Base-by-base conservation (phyloP, 2,888 invertebrate genomes). In the Lacanobia oleracea region DNA sequence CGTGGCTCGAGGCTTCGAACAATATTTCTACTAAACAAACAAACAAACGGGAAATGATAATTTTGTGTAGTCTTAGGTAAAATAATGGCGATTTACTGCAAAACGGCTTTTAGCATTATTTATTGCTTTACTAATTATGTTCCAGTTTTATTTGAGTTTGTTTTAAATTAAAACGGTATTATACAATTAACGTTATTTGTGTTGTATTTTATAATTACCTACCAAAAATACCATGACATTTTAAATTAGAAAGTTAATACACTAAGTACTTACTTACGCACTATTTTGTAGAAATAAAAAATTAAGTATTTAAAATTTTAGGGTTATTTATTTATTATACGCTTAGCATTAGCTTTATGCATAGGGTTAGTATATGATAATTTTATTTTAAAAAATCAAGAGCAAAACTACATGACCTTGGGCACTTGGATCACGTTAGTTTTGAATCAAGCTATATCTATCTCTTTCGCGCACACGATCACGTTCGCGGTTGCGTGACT, bases 31-130 rank as follows among this genome's bases (percentile, higher is more conserved):
- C 60, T 57, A 23, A 67, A 77, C 68, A 77, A 79, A 77, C 68
- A 77, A 79, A 82, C 75, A 77, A 76, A 77, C 63, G 21, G 59
- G 71, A 77, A 77, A 75, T 83, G 33, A 72, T 77, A 50, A 80
- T 85, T 73, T 76, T 68, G 72, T 74, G 43, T 67, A 66, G 64
- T 67, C 54, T 64, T 61, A 40, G 27, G 68, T 23, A 60, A 64
- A 66, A 59, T 72, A 43, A 64, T 72, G 76, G 37, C 61, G 53
- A 59, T 70, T 77, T 60, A 76, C 43, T 70, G 21, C 23, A 33
- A 76, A 82, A 76, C 51, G 60, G 50, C 33, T 59, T 69, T 67
- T 43, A 43, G 16, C 56, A 53, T 72, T 71, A 77, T 71, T 73
- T 77, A 77, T 73, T 66, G 56, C 45, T 75, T 50, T 56, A 9